Conservation (phyloP, 1,140 invertebrate species). For the Drosophila carrolli region DNA sequence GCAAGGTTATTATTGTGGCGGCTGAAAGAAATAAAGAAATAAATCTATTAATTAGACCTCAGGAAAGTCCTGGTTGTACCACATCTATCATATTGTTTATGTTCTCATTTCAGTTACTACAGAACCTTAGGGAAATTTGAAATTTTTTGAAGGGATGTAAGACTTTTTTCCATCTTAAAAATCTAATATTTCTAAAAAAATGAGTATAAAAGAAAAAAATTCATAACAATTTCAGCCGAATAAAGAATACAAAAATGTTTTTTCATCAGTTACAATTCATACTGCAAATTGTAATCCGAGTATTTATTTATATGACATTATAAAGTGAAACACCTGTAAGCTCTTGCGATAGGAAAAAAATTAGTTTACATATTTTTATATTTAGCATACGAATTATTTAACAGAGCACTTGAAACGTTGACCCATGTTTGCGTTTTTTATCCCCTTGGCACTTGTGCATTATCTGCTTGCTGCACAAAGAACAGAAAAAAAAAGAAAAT, state of each 20-base stretch:
- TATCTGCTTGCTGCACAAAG: slow-evolving; percentile 49
- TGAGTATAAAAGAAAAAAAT: neutral
- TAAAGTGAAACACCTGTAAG: neutral
- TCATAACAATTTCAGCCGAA: neutral
- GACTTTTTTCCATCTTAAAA: no score
- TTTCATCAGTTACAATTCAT: neutral
- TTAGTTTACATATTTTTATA: neutral
- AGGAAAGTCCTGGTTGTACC: no score
- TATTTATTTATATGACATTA: neutral
- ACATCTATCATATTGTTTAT: no score
- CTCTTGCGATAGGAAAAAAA: neutral
- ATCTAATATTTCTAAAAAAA: no score
- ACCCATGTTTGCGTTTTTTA: neutral
- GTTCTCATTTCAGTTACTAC: no score
- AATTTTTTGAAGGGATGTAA: neutral
- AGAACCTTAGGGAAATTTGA: neutral
- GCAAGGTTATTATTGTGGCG: slow-evolving; percentile 93
- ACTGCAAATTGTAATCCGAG: neutral
- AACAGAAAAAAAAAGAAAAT: slow-evolving; percentile 22
- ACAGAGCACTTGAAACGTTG: slow-evolving; percentile 4
- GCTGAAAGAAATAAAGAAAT: slow-evolving; percentile 85
- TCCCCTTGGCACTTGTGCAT: slow-evolving; percentile 1
- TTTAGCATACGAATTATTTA: neutral
- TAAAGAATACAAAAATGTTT: neutral
- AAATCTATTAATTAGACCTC: no score